Base-by-base conservation (phyloP, 1,140 invertebrate species). In the Linepithema humile region DNA sequence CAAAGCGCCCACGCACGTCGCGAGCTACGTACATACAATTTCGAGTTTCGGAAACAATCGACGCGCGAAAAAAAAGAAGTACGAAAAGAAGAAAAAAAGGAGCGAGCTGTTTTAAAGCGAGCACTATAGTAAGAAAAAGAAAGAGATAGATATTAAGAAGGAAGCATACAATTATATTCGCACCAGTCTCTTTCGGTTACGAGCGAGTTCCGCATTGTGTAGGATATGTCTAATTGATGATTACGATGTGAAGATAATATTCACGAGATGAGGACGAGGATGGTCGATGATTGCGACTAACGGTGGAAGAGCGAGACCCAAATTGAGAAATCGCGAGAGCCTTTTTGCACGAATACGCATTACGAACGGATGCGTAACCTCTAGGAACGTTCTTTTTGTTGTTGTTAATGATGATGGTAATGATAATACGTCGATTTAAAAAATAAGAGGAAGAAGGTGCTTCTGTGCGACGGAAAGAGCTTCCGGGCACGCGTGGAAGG, bases 181-280 rank as follows among this genome's bases (percentile, higher is more conserved):
- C 83, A 93, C 82, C 89, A 93, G 92, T 94, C 92, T 93, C 92
- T 93, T 94, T 93, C 92, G 93, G 92, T 94, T 94, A 93, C 92
- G 93, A 94, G 91, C 92, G 88, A 94, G 93, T 94, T 93, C 93
- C 92, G 93, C 91, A 90, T 89, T 93, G 91, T 91, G 92, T 94
- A 94, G 92, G 92, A 88, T 45, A 45, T 91, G 89, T 89, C 85
- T 72, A 64, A 88, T 78, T 85, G 85, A 89, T 86, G 84, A 84
- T 89, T 85, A 89, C 84, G 83, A 91, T 85, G 77, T 88, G 86
- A 82, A 83, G 78, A 32, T 65, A 88, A 83, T 88, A 83, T 85
- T 62, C 84, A 82, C 78, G 77, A 89, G 62, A 84, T 69, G 74
- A 80, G 69, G 50, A 83, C 73, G 57, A 88, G 67, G 64, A 84